A percentile compares a stretch with the other conserved stretches of the same genome.
Conservation (phyloP, 1,140 invertebrate species). For the Drosophila pseudoobscura region DNA sequence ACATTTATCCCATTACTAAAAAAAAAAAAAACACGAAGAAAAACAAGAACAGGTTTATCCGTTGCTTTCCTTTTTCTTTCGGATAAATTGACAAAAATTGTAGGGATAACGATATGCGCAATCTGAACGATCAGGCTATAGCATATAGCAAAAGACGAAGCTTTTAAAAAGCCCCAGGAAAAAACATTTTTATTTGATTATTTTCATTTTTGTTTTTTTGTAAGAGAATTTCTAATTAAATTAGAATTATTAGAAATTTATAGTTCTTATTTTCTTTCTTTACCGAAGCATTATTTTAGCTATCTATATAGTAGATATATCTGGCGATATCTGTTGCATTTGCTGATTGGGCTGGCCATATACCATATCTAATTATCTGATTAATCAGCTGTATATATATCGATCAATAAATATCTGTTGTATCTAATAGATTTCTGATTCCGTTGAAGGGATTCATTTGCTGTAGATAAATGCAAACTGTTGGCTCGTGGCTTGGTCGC, state of each 20-base stretch:
- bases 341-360: conserved; percentile 53
- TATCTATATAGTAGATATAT: conserved; percentile 21
- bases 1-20: conserved; percentile 9
- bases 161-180: conserved; percentile 68
- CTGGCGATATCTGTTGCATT: conserved; percentile 1
- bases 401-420: conserved; percentile 70
- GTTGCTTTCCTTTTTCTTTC: conserved; percentile 11
- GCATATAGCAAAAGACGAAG: conserved; percentile 27
- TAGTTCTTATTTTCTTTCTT: conserved; percentile 15
- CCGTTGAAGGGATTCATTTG: conserved; percentile 11
- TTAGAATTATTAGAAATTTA: conserved; percentile 53
- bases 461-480: conserved; percentile 77
- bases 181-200: neutral
- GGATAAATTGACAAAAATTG: conserved; percentile 75
- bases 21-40: conserved; percentile 34
- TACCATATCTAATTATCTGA: conserved; percentile 32
- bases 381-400: conserved; percentile 58
- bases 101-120: conserved; percentile 50
- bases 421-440: conserved; percentile 49
- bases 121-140: conserved; percentile 3
- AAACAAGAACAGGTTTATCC: conserved; percentile 39
- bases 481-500: conserved; percentile 74
- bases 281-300: conserved; percentile 54
- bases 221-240: conserved; percentile 68
- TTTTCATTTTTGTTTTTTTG: conserved; percentile 4